Percentiles rank a stretch among this genome's conserved stretches.
Conservation (phyloP, 1,140 invertebrate species). For the Anastatus disparis region DNA sequence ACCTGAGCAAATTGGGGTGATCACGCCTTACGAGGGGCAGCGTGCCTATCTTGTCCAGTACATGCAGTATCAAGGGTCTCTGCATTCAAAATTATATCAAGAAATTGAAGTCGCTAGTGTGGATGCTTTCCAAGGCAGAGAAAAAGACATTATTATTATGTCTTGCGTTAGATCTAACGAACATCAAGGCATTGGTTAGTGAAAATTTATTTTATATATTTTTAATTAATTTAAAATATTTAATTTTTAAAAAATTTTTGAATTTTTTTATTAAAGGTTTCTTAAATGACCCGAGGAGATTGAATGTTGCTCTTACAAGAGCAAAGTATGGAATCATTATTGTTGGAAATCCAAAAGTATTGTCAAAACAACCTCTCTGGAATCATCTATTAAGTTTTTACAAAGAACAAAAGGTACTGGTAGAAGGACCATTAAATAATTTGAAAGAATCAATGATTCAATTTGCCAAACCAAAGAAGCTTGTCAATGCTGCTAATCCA, state of each 20-base stretch:
- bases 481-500: conserved; percentile 93
- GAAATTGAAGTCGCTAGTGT: conserved; percentile 99
- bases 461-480: conserved; percentile 96
- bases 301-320: conserved; percentile 98
- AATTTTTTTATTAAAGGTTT: conserved; percentile 72
- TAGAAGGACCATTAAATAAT: conserved; percentile 98
- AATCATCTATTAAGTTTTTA: conserved; percentile 98
- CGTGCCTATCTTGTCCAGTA: conserved; percentile 98
- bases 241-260: neutral
- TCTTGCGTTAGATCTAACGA: conserved; percentile 94
- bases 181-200: conserved; percentile 87
- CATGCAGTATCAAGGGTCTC: conserved; percentile 98
- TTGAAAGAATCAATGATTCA: conserved; percentile 96
- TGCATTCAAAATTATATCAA: conserved; percentile 97
- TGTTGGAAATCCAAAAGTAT: conserved; percentile 98
- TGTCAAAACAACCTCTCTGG: conserved; percentile 98
- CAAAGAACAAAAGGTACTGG: conserved; percentile 97
- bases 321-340: conserved; percentile 99
- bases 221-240: neutral
- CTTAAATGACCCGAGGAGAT: conserved; percentile 94
- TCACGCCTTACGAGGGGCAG: conserved; percentile 99
- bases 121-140: conserved; percentile 97
- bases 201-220: too few relatives aligned
- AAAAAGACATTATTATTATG: conserved; percentile 99
- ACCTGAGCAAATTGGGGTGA: conserved; percentile 99